Conservation (phyloP, 2,888 invertebrate species). For the Drosophila emarginata region DNA sequence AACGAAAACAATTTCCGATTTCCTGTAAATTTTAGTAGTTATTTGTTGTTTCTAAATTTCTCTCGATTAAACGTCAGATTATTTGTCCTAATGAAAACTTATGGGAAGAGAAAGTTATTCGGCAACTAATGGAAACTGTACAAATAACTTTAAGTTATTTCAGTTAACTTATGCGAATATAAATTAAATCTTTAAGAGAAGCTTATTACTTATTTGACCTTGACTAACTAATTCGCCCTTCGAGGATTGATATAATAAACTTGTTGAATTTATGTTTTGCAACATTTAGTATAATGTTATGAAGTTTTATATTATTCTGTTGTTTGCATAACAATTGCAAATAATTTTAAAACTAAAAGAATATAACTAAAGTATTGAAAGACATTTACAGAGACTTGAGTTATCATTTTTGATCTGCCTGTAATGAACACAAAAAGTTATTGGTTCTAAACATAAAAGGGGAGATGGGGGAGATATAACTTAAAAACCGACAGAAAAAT, state of each 20-base stretch:
- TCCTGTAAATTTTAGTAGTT: no score
- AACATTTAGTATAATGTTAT: constrained; percentile 34
- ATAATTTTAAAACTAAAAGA: constrained; percentile 34
- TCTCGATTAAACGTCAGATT: no score
- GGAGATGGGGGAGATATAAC: constrained; percentile 20
- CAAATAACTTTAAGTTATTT: not conserved
- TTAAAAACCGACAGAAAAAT: constrained; percentile 50
- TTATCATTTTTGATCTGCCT: constrained; percentile 11
- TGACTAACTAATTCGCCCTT: not conserved
- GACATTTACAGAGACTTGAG: constrained; percentile 8
- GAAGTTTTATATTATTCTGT: constrained; percentile 21
- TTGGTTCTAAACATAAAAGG: constrained; percentile 28
- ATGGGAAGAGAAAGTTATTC: no score
- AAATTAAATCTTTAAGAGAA: not conserved
- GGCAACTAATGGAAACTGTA: no score
- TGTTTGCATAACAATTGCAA: constrained; percentile 52
- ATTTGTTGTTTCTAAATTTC: no score
- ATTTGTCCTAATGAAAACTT: no score
- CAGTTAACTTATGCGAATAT: not conserved
- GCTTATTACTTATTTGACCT: not conserved
- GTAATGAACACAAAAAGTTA: constrained; percentile 52
- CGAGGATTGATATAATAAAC: not conserved
- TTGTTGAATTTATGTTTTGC: not conserved
- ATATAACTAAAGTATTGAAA: constrained; percentile 42
- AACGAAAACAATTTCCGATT: no score